These are phyloP conservation scores for Clarias fuscus DNA, from an alignment of 2,797 vertebrate genomes.

Conservation along the genomic window DNA sequence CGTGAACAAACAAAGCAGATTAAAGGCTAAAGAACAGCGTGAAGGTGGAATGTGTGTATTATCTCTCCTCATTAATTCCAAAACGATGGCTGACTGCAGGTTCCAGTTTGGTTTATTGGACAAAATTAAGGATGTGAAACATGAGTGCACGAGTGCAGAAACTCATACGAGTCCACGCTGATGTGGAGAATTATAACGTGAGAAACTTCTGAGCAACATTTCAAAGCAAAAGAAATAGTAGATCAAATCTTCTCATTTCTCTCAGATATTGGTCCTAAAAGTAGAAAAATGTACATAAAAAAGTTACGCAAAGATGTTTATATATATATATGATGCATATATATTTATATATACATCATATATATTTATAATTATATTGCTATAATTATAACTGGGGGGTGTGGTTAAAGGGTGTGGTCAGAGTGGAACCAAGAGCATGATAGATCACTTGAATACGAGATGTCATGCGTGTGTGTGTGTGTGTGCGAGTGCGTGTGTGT, in stretches of 20 bases:
- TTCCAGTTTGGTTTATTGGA: no score
- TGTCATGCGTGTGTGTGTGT: no score
- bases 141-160: no score
- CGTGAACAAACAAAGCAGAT: neutral
- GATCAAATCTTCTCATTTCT: neutral
- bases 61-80: neutral
- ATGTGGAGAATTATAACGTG: neutral
- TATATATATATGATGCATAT: neutral
- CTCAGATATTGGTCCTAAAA: neutral
- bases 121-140: neutral
- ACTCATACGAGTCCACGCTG: no score
- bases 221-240: neutral
- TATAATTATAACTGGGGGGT: neutral
- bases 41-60: neutral
- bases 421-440: neutral
- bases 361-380: neutral
- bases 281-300: neutral
- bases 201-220: neutral
- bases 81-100: neutral
- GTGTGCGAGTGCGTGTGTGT: neutral
- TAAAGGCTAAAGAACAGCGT: neutral
- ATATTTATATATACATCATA: no score
- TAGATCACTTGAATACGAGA: no score
- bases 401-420: neutral
- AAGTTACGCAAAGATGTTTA: neutral